A percentile compares a stretch with the other conserved stretches of the same genome.
phyloP scores from a whole-genome alignment of 2,113 vertebrate species.

The Varanus salvator region DNA sequence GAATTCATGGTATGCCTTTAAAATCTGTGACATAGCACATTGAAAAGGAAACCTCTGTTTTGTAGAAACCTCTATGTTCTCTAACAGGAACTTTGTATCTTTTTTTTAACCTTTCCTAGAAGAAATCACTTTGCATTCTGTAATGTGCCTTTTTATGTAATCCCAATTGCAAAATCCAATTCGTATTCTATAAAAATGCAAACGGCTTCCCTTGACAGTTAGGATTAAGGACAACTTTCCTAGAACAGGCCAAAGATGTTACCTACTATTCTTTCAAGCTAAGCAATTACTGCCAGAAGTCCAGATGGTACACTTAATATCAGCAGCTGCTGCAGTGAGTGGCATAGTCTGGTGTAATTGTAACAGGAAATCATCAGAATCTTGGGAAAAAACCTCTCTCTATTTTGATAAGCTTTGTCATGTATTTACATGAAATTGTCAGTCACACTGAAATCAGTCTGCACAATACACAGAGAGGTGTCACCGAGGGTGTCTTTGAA shows the following conservation, averaged over 20 bases:
- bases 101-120: not conserved
- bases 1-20: too few relatives aligned
- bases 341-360: constrained; percentile 18
- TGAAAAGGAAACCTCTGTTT: too few relatives aligned
- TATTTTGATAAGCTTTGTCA: not conserved
- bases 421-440: constrained; percentile 24
- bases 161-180: constrained; percentile 15
- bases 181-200: not conserved
- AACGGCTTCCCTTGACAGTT: not conserved
- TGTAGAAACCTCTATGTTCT: not conserved
- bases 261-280: not conserved
- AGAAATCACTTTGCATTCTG: not conserved
- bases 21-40: not conserved
- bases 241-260: not conserved
- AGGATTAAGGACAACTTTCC: not conserved
- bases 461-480: not conserved
- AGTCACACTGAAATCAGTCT: not conserved
- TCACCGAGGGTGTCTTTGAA: not conserved
- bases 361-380: constrained; percentile 13
- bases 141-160: constrained; percentile 39
- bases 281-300: constrained; percentile 31
- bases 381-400: constrained; percentile 14
- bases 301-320: constrained; percentile 20
- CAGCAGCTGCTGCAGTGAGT: not conserved
- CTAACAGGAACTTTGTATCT: not conserved